Percentiles rank a stretch among this genome's conserved stretches.
phyloP scores from a whole-genome alignment of 2,113 vertebrate genomes.

The Sapayoa aenigma region DNA sequence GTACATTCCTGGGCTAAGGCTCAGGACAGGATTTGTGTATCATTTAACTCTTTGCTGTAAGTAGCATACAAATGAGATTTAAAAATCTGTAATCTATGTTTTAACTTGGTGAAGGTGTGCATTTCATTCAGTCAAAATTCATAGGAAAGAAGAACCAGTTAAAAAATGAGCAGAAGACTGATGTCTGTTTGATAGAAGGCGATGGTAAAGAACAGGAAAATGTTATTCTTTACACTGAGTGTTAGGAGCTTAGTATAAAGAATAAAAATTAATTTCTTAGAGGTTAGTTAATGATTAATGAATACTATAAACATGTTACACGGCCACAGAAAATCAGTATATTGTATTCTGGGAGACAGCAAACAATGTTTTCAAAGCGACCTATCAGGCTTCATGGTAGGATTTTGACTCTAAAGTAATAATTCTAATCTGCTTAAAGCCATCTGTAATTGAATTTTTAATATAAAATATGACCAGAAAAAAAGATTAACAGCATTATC shows the following conservation, averaged over 20 bases:
- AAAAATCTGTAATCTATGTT: not conserved
- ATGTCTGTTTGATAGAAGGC: not conserved
- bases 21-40: not conserved
- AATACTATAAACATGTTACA: not conserved
- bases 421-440: not conserved
- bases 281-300: not conserved
- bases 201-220: not conserved
- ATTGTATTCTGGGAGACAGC: not conserved
- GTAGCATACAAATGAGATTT: not conserved
- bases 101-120: not conserved
- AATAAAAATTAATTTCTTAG: not conserved
- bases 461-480: not conserved
- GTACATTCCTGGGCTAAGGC: not conserved
- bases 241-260: not conserved
- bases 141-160: not conserved
- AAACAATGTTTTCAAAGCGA: not conserved
- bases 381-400: not conserved
- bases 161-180: not conserved
- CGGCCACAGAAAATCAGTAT: not conserved
- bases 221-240: not conserved
- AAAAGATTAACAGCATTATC: not conserved
- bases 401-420: not conserved
- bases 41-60: not conserved
- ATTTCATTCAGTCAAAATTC: not conserved
- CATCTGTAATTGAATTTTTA: slow-evolving; percentile 2